Evolutionary conservation across 2,113 vertebrate species (phyloP).

Genomic region (Verasper variegatus): DNA sequence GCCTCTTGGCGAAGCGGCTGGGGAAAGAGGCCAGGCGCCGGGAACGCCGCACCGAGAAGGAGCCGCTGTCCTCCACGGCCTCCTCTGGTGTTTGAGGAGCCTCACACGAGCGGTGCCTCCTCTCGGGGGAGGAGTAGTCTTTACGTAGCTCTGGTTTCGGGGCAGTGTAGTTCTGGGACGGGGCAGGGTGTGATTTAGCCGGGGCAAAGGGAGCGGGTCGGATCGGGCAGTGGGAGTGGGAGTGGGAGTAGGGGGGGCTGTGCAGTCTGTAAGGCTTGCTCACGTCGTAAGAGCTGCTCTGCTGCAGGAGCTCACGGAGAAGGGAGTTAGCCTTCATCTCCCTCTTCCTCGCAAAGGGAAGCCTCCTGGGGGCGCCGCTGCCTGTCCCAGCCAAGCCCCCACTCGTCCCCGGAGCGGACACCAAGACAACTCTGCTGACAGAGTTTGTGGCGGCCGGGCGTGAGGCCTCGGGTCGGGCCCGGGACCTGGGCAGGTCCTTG

Average conservation of each 20-base stretch:
- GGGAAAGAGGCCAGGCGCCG: slow-evolving; percentile 89
- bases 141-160: slow-evolving; percentile 69
- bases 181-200: slow-evolving; percentile 15
- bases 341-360: slow-evolving; percentile 72
- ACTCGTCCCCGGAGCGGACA: slow-evolving; percentile 33
- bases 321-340: slow-evolving; percentile 86
- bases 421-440: slow-evolving; percentile 67
- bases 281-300: slow-evolving; percentile 89
- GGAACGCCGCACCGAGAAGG: slow-evolving; percentile 89
- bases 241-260: slow-evolving; percentile 87
- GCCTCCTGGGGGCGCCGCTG: slow-evolving; percentile 48
- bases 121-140: slow-evolving; percentile 52
- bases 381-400: slow-evolving; percentile 27
- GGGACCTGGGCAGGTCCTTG: slow-evolving; percentile 73
- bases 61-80: slow-evolving; percentile 52
- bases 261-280: slow-evolving; percentile 96
- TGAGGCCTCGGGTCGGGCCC: slow-evolving; percentile 47
- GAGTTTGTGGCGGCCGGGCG: slow-evolving; percentile 57
- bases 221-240: slow-evolving; percentile 52
- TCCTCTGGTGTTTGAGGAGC: slow-evolving; percentile 68
- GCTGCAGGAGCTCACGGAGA: slow-evolving; percentile 91
- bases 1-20: slow-evolving; percentile 83
- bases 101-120: slow-evolving; percentile 56
- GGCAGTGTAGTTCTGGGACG: neutral
- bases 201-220: slow-evolving; percentile 5